Evolutionary conservation across 2,888 invertebrate species (phyloP), one percentile per base, ranked within the genome.

Genomic region (Andrena marginata): DNA sequence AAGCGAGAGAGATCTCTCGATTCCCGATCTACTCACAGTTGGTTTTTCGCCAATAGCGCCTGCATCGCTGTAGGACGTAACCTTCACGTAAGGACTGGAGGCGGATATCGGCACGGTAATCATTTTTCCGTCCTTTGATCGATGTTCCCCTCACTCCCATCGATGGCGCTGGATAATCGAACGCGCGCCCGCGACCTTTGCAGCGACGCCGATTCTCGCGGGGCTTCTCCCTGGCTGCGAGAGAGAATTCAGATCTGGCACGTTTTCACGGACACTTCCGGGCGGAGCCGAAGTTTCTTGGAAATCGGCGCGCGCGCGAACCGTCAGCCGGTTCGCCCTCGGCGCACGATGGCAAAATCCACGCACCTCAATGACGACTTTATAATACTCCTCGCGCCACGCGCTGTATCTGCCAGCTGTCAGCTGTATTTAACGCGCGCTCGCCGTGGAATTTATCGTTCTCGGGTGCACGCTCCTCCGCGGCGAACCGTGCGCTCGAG

Each of bases 21-120:
- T 81, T 72, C 77, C 49, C 64, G 72, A 71, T 70, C 73, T 69
- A 85, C 92, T 93, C 89, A 93, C 93, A 92, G 89, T 83, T 76
- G 91, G 90, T 75, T 89, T 90, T 87, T 91, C 93, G 83, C 81
- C 90, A 74, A 94, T 88, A 42, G 90, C 88, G 87, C 93, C 93
- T 29, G 93, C 92, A 87, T 94, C 94, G 88, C 93, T 93, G 88
- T 91, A 92, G 69, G 94, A 93, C 60, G 92, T 91, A 72, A 92
- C 90, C 76, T 91, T 93, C 84, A 90, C 86, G 89, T 93, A 93
- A 70, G 93, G 93, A 82, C 92, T 92, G 70, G 93, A 92, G 56
- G 90, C 84, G 68, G 91, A 90, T 63, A 93, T 90, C 83, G 94
- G 93, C 78, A 93, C 88, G 63, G 93, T 93, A 76, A 93, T 94